Conservation (phyloP, 1,140 invertebrate genomes). For the Drosophila equinoxialis region DNA sequence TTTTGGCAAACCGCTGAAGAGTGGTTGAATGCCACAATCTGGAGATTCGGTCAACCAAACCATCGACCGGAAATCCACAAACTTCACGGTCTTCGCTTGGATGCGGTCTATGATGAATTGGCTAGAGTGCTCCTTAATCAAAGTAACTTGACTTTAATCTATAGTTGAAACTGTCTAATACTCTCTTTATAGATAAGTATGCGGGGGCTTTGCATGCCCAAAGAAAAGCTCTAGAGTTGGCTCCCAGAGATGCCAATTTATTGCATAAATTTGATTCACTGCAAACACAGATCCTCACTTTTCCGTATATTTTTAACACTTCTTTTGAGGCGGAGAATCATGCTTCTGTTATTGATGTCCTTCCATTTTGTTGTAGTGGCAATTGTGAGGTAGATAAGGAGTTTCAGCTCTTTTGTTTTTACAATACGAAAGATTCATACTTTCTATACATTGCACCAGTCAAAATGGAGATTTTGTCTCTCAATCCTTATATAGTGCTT, state of each 20-base stretch:
- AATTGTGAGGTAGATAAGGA: conserved; percentile 1
- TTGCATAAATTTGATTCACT: neutral
- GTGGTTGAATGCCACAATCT: neutral
- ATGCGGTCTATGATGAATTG: neutral
- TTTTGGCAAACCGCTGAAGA: neutral
- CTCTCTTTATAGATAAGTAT: neutral
- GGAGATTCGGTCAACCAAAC: neutral
- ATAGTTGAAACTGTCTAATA: neutral
- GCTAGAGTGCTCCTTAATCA: neutral
- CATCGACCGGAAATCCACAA: conserved; percentile 1
- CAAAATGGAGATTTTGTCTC: conserved; percentile 37
- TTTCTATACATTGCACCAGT: conserved; percentile 33
- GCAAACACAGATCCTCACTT: neutral
- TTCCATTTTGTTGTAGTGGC: conserved; percentile 28
- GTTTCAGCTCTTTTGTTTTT: conserved; percentile 24
- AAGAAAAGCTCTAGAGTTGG: neutral
- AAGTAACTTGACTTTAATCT: neutral
- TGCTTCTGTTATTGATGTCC: neutral
- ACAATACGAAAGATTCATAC: conserved; percentile 13
- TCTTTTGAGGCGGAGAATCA: neutral
- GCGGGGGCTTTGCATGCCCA: conserved; percentile 6
- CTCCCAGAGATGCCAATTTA: conserved; percentile 7
- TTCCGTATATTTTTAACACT: neutral
- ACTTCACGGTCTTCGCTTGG: neutral
- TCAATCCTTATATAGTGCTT: conserved; percentile 23